Evolutionary conservation across 2,797 vertebrate genomes (phyloP).

Genomic region (Diglossa cyanea): DNA sequence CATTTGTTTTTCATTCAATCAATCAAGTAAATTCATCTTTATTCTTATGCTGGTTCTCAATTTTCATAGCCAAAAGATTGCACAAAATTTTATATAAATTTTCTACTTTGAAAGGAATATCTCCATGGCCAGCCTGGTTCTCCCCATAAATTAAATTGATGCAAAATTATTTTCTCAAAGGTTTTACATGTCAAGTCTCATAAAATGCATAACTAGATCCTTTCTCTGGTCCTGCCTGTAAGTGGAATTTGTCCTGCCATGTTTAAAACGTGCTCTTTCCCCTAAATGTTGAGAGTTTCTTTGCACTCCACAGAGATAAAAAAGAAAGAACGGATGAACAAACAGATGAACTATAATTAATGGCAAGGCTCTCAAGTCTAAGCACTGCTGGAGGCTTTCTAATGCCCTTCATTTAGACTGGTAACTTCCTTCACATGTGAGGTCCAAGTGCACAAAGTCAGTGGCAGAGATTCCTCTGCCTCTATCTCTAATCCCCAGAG

Average conservation of each 20-base stretch:
- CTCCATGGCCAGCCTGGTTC: background rate
- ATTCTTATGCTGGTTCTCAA: background rate
- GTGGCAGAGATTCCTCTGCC: background rate
- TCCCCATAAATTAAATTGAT: background rate
- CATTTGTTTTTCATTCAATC: background rate
- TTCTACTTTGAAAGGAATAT: background rate
- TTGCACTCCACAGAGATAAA: background rate
- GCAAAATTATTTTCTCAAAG: background rate
- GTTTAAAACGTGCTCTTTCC: background rate
- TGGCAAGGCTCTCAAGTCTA: background rate
- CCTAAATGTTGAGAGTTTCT: background rate
- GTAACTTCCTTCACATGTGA: background rate
- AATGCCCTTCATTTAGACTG: fast-evolving
- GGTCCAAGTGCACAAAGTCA: background rate
- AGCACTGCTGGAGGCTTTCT: background rate
- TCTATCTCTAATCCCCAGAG: background rate
- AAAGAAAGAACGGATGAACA: background rate
- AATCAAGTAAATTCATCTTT: background rate
- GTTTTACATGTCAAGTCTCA: background rate
- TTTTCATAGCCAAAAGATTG: background rate
- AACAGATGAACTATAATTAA: background rate
- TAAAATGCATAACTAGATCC: background rate
- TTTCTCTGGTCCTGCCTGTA: background rate
- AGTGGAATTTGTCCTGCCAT: background rate
- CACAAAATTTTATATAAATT: background rate